phyloP scores from a whole-genome alignment of 2,888 invertebrate genomes.

The Campoletis raptor region DNA sequence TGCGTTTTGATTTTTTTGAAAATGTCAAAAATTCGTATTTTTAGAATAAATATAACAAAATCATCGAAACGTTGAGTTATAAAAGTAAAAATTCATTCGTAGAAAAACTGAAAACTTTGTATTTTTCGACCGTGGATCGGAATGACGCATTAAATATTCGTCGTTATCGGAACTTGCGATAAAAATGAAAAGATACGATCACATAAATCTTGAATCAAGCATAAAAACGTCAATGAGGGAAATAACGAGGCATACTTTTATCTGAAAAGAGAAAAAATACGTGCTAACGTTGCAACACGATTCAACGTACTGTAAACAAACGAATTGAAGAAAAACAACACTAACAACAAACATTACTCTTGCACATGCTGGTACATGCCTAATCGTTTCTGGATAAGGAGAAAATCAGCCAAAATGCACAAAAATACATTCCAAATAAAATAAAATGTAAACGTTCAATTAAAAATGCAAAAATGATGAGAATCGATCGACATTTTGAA shows the following conservation, averaged over 20 bases:
- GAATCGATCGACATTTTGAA: neutral
- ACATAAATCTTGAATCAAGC: neutral
- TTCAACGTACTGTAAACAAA: neutral
- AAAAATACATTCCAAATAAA: neutral
- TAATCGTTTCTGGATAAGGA: neutral
- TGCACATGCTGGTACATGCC: constrained; percentile 32
- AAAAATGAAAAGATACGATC: neutral
- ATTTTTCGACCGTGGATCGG: neutral
- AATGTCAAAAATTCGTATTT: neutral
- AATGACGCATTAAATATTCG: neutral
- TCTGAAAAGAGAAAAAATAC: neutral
- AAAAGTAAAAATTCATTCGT: neutral
- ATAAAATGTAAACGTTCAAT: constrained; percentile 27
- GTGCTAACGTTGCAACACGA: neutral
- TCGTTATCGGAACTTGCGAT: neutral
- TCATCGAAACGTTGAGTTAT: neutral
- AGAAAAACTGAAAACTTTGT: neutral
- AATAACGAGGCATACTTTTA: constrained; percentile 3
- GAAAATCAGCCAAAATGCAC: constrained; percentile 25
- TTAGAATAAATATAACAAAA: neutral
- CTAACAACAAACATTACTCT: constrained; percentile 1
- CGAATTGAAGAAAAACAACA: neutral
- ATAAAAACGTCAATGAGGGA: neutral
- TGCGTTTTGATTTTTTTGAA: neutral
- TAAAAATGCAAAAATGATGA: neutral